Evolutionary conservation across 2,888 invertebrate genomes (phyloP).

Genomic region (Machimus rusticus): DNA sequence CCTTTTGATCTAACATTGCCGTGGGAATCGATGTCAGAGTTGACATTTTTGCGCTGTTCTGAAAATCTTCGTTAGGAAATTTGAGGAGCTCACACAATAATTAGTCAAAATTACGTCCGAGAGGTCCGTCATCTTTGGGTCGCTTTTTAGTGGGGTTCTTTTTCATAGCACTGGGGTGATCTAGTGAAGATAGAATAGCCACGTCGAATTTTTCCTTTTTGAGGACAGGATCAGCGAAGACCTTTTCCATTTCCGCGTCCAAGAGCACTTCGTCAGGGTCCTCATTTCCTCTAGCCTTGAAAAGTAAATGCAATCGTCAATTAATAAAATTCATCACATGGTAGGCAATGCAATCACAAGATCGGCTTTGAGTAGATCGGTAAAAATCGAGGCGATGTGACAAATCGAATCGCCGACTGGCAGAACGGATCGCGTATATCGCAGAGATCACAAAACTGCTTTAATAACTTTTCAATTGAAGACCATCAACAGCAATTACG

Average conservation of each 20-base stretch:
- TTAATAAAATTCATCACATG: background rate
- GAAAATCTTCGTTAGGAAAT: slow-evolving; percentile 42
- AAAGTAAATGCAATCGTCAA: slow-evolving; percentile 29
- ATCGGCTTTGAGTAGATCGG: background rate
- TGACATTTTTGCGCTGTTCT: slow-evolving; percentile 55
- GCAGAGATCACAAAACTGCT: slow-evolving; percentile 13
- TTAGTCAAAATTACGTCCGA: slow-evolving; percentile 28
- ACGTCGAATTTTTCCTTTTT: slow-evolving; percentile 69
- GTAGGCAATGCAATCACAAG: slow-evolving; percentile 4
- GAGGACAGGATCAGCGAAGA: slow-evolving; percentile 74
- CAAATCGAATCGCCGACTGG: background rate
- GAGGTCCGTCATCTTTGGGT: slow-evolving; percentile 45
- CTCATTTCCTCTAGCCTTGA: slow-evolving; percentile 65
- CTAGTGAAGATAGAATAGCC: slow-evolving; percentile 64
- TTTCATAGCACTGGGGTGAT: slow-evolving; percentile 38
- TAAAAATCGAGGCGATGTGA: background rate
- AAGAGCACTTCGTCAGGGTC: slow-evolving; percentile 74
- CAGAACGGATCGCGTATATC: slow-evolving; percentile 14
- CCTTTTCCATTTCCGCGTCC: slow-evolving; percentile 90
- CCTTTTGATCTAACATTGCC: background rate
- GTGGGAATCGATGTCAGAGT: slow-evolving; percentile 21
- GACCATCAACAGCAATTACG: slow-evolving; percentile 48
- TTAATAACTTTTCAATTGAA: slow-evolving; percentile 47
- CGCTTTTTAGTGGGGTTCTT: slow-evolving; percentile 50
- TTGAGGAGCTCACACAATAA: background rate